Evolutionary conservation across 2,797 vertebrate species (phyloP), one percentile per base, ranked within the genome.

Genomic region (Lepilemur septentrionalis): DNA sequence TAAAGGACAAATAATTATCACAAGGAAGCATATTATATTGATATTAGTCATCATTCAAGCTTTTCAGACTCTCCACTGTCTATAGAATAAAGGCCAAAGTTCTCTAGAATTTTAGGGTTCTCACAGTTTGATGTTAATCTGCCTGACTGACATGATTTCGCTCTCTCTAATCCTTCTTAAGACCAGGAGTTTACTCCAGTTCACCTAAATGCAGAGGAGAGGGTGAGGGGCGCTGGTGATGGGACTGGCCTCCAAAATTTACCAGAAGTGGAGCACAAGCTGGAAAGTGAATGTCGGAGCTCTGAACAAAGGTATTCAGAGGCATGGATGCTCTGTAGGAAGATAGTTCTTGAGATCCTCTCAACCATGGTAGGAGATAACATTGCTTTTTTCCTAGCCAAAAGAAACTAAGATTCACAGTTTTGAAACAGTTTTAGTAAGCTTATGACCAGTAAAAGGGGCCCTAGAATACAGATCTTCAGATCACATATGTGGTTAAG

Each of bases 271-370:
- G 17, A 14, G 3, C 20, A 20, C 2, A n/a, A 3, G 22, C 15
- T 1, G 30, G 48, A 32, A 30, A 20, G 14, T 14, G 8, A 18
- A 9, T 1, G 0, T 14, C 4, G 18, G 3, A n/a, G 41, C 15
- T 11, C 4, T 46, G 15, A 48, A 1, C 3, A 23, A 43, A 35
- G 41, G 22, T 10, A 7, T 32, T 32, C 35, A 78, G n/a, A n/a
- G 1, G 14, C 3, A 32, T 6, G 20, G 20, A 1, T 41, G 17
- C 11, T 48, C 32, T 18, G 0, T 1, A 0, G 35, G 35, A 50
- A 43, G 30, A 15, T 25, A 8, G 2, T 23, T 67, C 81, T 13
- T 30, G 55, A 30, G 48, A 72, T 65, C 14, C 20, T 46, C n/a
- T 52, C n/a, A 30, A 25, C 7, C 11, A 14, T 12, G 9, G 0